These are phyloP conservation scores for Semicossyphus pulcher DNA, from an alignment of 2,113 vertebrate genomes.

Conservation along the genomic window DNA sequence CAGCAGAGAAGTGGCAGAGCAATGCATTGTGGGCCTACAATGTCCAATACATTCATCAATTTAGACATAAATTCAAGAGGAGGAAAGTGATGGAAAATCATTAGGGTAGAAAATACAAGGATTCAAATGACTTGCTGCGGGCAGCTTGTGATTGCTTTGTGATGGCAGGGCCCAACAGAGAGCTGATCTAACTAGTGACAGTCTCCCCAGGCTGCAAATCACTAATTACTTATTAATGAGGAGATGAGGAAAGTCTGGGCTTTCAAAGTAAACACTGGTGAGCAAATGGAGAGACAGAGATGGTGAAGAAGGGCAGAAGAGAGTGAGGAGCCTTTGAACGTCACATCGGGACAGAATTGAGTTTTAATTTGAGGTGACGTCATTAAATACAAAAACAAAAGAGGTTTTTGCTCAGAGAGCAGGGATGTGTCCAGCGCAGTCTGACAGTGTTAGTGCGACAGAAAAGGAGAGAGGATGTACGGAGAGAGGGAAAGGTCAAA, in stretches of 20 bases:
- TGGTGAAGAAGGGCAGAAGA: conserved; percentile 11
- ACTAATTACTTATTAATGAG: too few relatives aligned
- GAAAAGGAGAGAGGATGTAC: conserved; percentile 19
- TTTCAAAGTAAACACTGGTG: conserved; percentile 73
- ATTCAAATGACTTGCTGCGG: too few relatives aligned
- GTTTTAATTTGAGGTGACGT: not conserved
- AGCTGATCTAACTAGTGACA: too few relatives aligned
- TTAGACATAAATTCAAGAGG: conserved; percentile 43
- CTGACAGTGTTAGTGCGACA: not conserved
- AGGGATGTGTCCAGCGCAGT: not conserved
- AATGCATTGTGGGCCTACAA: conserved; percentile 24
- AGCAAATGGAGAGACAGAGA: not conserved
- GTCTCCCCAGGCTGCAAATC: too few relatives aligned
- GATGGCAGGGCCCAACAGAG: too few relatives aligned
- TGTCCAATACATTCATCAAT: conserved; percentile 43
- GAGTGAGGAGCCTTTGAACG: not conserved
- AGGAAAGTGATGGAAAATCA: conserved; percentile 66
- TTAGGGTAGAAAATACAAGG: conserved; percentile 63
- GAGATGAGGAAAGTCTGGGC: conserved; percentile 56
- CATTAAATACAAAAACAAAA: not conserved
- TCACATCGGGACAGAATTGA: not conserved
- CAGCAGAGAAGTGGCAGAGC: conserved; percentile 29
- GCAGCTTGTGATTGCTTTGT: too few relatives aligned
- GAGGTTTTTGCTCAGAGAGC: not conserved
- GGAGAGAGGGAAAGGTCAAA: conserved; percentile 46